Percentiles rank a stretch among this genome's conserved stretches.
phyloP scores from a whole-genome alignment of 2,113 vertebrate genomes.

The Xiphias gladius region DNA sequence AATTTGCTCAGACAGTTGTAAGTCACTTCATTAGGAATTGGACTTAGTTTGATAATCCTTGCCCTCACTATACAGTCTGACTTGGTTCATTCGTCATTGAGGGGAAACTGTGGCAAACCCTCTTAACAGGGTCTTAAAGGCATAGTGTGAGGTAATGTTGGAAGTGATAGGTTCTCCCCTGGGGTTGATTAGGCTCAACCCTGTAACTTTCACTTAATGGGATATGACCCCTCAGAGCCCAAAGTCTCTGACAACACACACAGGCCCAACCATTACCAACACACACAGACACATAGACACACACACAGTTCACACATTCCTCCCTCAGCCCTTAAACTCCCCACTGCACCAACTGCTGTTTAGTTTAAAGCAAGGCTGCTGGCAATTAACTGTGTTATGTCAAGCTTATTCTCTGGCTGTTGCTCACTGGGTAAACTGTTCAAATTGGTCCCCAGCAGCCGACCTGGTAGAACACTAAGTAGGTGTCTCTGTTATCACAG shows the following conservation, averaged over 20 bases:
- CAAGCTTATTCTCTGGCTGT: conserved; percentile 76
- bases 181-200: conserved; percentile 78
- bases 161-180: conserved; percentile 78
- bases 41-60: conserved; percentile 53
- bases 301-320: conserved; percentile 60
- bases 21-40: conserved; percentile 53
- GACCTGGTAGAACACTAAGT: conserved; percentile 59
- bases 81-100: conserved; percentile 50
- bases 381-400: conserved; percentile 82
- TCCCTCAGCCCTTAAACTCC: conserved; percentile 40
- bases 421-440: conserved; percentile 78
- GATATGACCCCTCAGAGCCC: conserved; percentile 76
- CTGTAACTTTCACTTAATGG: conserved; percentile 79
- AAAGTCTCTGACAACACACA: conserved; percentile 57
- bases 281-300: conserved; percentile 49
- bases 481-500: conserved; percentile 76
- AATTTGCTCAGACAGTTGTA: conserved; percentile 45
- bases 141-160: conserved; percentile 76
- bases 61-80: conserved; percentile 39
- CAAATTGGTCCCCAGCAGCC: conserved; percentile 75
- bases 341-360: conserved; percentile 69
- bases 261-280: conserved; percentile 54
- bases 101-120: conserved; percentile 62
- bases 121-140: conserved; percentile 66
- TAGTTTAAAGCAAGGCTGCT: conserved; percentile 78